Conservation (phyloP, 2,888 invertebrate genomes). For the Cinara cedri region DNA sequence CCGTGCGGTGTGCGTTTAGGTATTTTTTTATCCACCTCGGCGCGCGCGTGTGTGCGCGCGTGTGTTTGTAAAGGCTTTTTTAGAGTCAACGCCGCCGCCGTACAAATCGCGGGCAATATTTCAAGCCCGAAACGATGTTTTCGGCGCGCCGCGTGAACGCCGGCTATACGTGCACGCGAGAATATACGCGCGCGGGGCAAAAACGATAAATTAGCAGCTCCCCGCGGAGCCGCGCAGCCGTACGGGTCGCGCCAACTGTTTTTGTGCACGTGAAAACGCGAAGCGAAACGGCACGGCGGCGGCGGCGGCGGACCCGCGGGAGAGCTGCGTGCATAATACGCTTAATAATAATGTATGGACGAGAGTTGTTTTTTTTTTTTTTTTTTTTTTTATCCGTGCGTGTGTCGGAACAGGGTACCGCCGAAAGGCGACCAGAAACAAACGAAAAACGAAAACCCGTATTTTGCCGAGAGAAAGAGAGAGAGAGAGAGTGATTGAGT, state of each 20-base stretch:
- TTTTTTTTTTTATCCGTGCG: too few species aligned
- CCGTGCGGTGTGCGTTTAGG: neutral
- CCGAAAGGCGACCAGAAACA: too few species aligned
- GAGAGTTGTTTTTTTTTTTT: too few species aligned
- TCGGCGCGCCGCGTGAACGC: neutral
- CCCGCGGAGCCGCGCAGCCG: too few species aligned
- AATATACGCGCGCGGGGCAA: neutral
- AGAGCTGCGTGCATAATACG: too few species aligned
- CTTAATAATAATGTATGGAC: too few species aligned
- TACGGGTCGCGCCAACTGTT: slow-evolving; percentile 18
- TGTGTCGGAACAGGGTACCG: too few species aligned
- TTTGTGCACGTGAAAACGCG: neutral
- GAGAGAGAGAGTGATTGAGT: too few species aligned
- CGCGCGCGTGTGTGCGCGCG: neutral
- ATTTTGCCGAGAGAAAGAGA: too few species aligned
- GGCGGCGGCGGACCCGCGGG: too few species aligned
- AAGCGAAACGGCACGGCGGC: neutral
- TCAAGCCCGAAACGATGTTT: slow-evolving; percentile 8
- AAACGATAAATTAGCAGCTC: neutral
- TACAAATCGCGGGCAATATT: slow-evolving; percentile 33
- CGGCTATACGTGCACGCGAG: too few species aligned
- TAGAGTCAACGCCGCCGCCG: neutral
- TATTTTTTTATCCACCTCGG: neutral
- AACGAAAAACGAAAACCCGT: too few species aligned
- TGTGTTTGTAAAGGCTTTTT: slow-evolving; percentile 1